These are phyloP conservation scores for Origma solitaria DNA, from an alignment of 2,113 vertebrate species.

Conservation along the genomic window DNA sequence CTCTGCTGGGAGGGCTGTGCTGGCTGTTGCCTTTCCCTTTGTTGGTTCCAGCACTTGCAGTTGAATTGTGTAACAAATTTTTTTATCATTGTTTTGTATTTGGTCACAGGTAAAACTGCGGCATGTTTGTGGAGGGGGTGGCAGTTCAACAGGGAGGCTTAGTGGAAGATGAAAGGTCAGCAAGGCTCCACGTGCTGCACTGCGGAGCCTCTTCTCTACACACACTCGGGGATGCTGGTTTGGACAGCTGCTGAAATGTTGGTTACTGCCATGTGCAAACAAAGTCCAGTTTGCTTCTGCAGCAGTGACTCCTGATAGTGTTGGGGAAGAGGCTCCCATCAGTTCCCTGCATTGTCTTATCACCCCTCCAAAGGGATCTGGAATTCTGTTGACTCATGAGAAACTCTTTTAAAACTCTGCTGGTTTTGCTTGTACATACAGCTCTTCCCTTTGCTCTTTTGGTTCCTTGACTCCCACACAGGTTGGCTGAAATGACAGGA, in stretches of 20 bases:
- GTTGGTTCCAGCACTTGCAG: neutral
- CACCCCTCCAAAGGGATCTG: neutral
- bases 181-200: neutral
- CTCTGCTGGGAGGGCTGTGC: neutral
- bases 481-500: conserved; percentile 90
- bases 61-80: neutral
- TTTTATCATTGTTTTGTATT: neutral
- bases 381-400: neutral
- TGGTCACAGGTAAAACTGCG: neutral
- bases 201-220: neutral
- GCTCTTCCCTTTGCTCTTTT: neutral
- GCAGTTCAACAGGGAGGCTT: neutral
- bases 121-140: neutral
- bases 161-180: neutral
- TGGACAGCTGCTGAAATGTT: neutral
- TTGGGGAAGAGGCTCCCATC: neutral
- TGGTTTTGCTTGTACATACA: neutral
- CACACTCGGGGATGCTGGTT: rapidly evolving
- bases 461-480: conserved; percentile 74
- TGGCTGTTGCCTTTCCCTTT: neutral
- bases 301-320: neutral
- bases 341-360: rapidly evolving
- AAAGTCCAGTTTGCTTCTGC: neutral
- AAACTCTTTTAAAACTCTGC: neutral
- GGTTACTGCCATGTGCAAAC: neutral